A percentile compares a stretch with the other conserved stretches of the same genome.
These are phyloP conservation scores for Apamea monoglypha DNA, from an alignment of 2,888 invertebrate species.

Conservation along the genomic window DNA sequence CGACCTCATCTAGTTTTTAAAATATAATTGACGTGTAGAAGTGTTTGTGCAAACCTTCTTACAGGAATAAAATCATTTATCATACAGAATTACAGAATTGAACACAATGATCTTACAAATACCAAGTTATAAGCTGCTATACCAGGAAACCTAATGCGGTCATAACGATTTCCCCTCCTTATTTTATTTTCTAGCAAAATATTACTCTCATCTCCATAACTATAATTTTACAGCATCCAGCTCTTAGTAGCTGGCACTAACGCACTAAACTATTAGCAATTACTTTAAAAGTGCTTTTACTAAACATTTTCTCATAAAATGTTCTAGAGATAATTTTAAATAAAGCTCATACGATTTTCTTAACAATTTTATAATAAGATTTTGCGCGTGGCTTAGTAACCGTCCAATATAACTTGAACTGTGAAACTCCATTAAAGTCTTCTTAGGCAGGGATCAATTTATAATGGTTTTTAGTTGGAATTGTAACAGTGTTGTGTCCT, in stretches of 20 bases:
- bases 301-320: constrained; percentile 44
- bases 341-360: constrained; percentile 45
- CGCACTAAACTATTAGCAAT: constrained; percentile 45
- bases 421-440: neutral
- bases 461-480: neutral
- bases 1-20: no score
- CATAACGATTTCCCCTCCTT: neutral
- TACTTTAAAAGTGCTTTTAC: constrained; percentile 41
- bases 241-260: constrained; percentile 26
- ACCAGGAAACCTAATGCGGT: neutral
- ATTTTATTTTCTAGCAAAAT: constrained; percentile 13
- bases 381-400: constrained; percentile 5
- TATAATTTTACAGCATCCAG: constrained; percentile 1
- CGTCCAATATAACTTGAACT: constrained; percentile 14
- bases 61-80: no score
- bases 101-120: neutral
- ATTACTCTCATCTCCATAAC: neutral
- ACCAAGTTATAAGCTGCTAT: neutral
- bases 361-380: constrained; percentile 49
- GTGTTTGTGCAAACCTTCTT: no score
- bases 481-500: neutral
- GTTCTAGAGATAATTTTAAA: constrained; percentile 41
- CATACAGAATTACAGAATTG: neutral
- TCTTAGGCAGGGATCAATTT: neutral
- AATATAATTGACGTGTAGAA: no score